Evolutionary conservation across 2,113 vertebrate genomes (phyloP).

Genomic region (Leucopsar rothschildi): DNA sequence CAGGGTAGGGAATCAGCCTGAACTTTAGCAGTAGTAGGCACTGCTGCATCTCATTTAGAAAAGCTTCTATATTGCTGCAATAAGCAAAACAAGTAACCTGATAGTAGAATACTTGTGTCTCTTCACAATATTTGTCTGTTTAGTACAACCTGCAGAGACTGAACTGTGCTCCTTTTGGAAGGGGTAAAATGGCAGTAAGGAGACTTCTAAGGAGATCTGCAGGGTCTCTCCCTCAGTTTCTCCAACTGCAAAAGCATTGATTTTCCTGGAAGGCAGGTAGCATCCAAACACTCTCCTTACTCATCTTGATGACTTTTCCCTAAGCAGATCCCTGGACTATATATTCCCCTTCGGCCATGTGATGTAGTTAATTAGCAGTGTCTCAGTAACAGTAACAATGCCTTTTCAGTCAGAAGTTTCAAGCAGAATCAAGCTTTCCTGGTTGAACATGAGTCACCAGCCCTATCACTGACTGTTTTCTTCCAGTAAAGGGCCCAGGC

Average conservation of each 20-base stretch:
- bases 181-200: neutral
- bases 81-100: neutral
- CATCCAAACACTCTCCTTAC: neutral
- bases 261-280: neutral
- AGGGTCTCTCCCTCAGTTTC: neutral
- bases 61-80: neutral
- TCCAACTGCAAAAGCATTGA: neutral
- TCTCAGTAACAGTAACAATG: neutral
- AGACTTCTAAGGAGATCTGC: neutral
- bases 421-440: neutral
- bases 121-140: neutral
- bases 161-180: neutral
- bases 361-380: neutral
- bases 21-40: neutral
- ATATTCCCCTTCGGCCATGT: neutral
- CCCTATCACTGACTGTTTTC: neutral
- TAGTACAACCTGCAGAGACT: neutral
- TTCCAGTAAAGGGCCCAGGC: neutral
- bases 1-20: neutral
- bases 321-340: neutral
- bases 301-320: neutral
- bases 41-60: neutral
- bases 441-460: neutral
- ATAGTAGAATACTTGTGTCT: neutral
- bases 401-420: neutral